phyloP scores from a whole-genome alignment of 1,140 invertebrate species.

The Drosophila cardini region DNA sequence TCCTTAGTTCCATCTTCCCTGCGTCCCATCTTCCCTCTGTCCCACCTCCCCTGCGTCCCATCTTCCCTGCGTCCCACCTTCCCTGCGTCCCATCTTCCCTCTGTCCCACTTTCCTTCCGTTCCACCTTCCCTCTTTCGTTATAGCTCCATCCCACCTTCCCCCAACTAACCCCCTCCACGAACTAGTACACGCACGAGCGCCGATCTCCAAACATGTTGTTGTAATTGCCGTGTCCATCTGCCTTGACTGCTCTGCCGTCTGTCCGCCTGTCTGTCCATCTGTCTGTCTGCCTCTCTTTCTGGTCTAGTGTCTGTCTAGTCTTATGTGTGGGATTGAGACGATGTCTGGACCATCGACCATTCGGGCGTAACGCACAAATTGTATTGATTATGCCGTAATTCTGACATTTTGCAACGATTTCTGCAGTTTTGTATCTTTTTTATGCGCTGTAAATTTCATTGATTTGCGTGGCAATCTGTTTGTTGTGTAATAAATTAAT shows the following conservation, averaged over 20 bases:
- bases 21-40: no score
- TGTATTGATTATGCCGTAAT: conserved; percentile 60
- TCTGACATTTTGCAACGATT: conserved; percentile 19
- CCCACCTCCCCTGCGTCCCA: no score
- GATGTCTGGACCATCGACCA: conserved; percentile 28
- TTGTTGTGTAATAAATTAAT: conserved; percentile 80
- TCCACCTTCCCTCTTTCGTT: no score
- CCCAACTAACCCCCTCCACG: neutral
- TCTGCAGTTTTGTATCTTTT: conserved; percentile 60
- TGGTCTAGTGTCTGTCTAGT: conserved; percentile 12
- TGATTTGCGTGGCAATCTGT: conserved; percentile 78
- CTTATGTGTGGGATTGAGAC: conserved; percentile 1
- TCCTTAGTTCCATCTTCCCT: no score
- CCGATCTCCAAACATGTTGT: conserved; percentile 20
- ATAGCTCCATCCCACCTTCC: neutral
- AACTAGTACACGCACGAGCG: conserved; percentile 56
- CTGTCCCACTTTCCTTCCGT: no score
- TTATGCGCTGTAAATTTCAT: conserved; percentile 62
- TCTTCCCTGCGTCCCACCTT: no score
- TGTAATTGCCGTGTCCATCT: conserved; percentile 33
- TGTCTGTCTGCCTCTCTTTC: neutral
- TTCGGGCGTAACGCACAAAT: conserved; percentile 67
- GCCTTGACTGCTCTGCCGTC: neutral
- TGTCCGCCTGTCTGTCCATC: conserved; percentile 1
- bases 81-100: no score